Evolutionary conservation across 2,113 vertebrate genomes (phyloP).

Genomic region (Geococcyx californianus): DNA sequence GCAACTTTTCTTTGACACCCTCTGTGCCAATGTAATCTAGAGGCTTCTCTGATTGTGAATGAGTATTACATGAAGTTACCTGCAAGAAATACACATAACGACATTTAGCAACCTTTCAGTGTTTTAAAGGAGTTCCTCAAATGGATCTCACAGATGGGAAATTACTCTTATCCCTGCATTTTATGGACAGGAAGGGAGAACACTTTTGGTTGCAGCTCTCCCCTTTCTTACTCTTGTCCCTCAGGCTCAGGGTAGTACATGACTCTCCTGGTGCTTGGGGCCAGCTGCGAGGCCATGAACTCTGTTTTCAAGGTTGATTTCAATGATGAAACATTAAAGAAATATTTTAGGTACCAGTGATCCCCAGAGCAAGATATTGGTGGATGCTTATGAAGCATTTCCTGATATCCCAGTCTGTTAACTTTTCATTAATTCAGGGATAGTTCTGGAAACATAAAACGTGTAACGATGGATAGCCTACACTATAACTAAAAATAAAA

Average conservation of each 20-base stretch:
- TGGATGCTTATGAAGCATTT: slow-evolving; percentile 50
- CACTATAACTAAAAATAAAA: slow-evolving; percentile 12
- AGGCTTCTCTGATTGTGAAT: background rate
- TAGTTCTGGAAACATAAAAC: slow-evolving; percentile 3
- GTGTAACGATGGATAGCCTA: background rate
- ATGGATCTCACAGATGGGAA: slow-evolving; percentile 5
- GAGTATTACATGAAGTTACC: background rate
- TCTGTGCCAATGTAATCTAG: background rate
- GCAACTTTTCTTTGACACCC: background rate
- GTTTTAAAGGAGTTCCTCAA: background rate
- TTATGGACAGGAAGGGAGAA: slow-evolving; percentile 30
- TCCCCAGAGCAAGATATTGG: slow-evolving; percentile 17
- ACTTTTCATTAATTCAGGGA: slow-evolving; percentile 40
- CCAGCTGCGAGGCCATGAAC: background rate
- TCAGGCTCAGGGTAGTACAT: background rate
- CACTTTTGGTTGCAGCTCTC: background rate
- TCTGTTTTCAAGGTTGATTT: background rate
- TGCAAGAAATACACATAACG: background rate
- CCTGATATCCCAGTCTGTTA: slow-evolving; percentile 18
- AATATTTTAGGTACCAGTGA: slow-evolving; percentile 15
- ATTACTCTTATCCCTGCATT: background rate
- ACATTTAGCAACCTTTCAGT: background rate
- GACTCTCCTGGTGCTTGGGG: background rate
- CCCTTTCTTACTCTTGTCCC: background rate
- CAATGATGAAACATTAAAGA: slow-evolving; percentile 16